Percentiles rank a stretch among this genome's conserved stretches.
Conservation (phyloP, 2,888 invertebrate species). For the Hartigia nigra region DNA sequence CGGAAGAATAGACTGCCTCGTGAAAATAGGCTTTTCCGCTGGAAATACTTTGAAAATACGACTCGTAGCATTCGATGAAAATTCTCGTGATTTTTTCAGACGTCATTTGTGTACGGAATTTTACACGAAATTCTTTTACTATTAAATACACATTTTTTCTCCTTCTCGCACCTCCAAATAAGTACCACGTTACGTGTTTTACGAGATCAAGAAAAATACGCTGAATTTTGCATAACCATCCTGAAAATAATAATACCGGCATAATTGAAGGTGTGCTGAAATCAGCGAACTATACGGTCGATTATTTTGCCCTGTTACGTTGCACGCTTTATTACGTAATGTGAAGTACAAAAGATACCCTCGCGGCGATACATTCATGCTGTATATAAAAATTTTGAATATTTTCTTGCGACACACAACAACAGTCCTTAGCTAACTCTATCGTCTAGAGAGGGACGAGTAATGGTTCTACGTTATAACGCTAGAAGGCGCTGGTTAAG, state of each 20-base stretch:
- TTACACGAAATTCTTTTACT: too few species aligned
- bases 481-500: not conserved
- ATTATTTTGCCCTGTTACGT: not conserved
- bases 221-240: not conserved
- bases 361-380: not conserved
- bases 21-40: slow-evolving; percentile 38
- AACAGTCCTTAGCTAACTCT: not conserved
- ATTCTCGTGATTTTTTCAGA: slow-evolving; percentile 52
- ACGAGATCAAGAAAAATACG: not conserved
- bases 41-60: slow-evolving; percentile 27
- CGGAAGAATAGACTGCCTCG: slow-evolving; percentile 38
- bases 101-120: slow-evolving; percentile 38
- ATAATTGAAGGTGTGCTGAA: not conserved
- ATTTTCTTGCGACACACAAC: not conserved
- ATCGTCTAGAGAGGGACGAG: not conserved
- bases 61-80: slow-evolving; percentile 30
- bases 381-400: not conserved
- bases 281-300: not conserved
- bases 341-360: not conserved
- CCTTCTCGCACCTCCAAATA: not conserved
- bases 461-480: not conserved
- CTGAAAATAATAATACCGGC: not conserved
- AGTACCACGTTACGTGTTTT: not conserved
- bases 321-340: not conserved
- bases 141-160: not conserved